A percentile compares a stretch with the other conserved stretches of the same genome.
These are phyloP conservation scores for Copidosoma floridanum DNA, from an alignment of 1,140 invertebrate species.

Conservation along the genomic window DNA sequence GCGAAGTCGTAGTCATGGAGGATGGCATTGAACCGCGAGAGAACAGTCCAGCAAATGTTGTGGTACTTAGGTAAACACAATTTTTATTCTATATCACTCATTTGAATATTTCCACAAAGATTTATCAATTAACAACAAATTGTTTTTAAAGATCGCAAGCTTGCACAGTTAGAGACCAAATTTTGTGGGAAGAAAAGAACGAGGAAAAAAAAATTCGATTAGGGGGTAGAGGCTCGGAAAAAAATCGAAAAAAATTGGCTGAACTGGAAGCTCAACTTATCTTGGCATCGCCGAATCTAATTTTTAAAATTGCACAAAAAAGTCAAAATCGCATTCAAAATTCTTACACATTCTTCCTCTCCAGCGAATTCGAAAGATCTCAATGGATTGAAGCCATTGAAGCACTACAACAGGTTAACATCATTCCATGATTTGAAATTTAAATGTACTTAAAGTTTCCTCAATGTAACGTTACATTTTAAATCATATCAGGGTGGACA, in stretches of 20 bases:
- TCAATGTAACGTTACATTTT: too few species aligned
- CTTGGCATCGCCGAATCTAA: conserved; percentile 83
- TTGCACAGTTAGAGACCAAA: conserved; percentile 80
- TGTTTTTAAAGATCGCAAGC: conserved; percentile 76
- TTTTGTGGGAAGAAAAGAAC: conserved; percentile 72
- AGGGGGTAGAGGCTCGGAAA: conserved; percentile 74
- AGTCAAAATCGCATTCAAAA: conserved; percentile 62
- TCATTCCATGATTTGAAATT: too few species aligned
- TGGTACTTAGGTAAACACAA: conserved; percentile 62
- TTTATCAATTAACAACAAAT: too few species aligned
- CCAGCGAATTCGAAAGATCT: conserved; percentile 88
- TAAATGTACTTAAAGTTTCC: not conserved
- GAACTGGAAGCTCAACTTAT: conserved; percentile 88
- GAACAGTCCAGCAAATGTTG: conserved; percentile 77
- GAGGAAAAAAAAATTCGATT: conserved; percentile 64
- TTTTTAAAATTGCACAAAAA: conserved; percentile 73
- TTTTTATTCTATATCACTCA: conserved; percentile 12
- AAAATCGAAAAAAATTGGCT: conserved; percentile 82
- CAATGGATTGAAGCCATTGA: conserved; percentile 92
- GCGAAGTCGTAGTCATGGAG: conserved; percentile 72
- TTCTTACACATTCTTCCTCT: conserved; percentile 83
- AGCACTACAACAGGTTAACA: conserved; percentile 64
- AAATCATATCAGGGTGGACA: conserved; percentile 48
- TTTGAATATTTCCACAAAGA: not conserved
- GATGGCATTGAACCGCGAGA: conserved; percentile 69